phyloP scores from a whole-genome alignment of 2,113 vertebrate species.

The Anser brachyrhynchus region DNA sequence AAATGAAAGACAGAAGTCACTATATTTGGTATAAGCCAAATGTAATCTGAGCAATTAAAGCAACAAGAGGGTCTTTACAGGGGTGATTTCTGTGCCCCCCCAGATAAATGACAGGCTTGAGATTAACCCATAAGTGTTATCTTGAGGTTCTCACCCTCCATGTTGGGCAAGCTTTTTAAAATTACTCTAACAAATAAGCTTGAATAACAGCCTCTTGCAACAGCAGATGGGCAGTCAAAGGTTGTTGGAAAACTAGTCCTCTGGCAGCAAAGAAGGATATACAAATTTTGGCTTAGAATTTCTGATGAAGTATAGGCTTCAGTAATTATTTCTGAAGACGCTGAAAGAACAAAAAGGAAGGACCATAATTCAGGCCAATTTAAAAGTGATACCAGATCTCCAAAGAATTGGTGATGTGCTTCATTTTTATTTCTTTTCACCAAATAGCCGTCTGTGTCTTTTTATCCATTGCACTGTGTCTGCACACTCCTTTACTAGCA shows the following conservation, averaged over 20 bases:
- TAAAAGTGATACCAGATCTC: background rate
- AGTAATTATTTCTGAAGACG: background rate
- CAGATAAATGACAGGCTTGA: background rate
- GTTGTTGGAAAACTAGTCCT: background rate
- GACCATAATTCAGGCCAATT: background rate
- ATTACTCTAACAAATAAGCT: background rate
- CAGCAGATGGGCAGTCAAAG: background rate
- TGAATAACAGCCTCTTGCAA: background rate
- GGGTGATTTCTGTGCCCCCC: background rate
- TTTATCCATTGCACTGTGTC: background rate
- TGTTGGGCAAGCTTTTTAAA: background rate
- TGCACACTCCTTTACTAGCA: background rate
- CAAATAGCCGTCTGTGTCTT: background rate
- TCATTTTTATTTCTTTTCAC: background rate
- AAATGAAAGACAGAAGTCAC: background rate
- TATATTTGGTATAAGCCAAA: constrained; percentile 37
- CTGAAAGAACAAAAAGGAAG: background rate
- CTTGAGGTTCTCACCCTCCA: background rate
- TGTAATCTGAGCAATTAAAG: background rate
- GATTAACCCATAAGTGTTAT: background rate
- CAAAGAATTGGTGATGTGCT: background rate
- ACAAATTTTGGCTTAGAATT: background rate
- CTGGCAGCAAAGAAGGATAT: background rate
- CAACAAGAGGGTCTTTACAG: background rate
- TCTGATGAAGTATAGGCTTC: background rate